Conservation (phyloP, 2,797 vertebrate species). For the Hemibagrus guttatus region DNA sequence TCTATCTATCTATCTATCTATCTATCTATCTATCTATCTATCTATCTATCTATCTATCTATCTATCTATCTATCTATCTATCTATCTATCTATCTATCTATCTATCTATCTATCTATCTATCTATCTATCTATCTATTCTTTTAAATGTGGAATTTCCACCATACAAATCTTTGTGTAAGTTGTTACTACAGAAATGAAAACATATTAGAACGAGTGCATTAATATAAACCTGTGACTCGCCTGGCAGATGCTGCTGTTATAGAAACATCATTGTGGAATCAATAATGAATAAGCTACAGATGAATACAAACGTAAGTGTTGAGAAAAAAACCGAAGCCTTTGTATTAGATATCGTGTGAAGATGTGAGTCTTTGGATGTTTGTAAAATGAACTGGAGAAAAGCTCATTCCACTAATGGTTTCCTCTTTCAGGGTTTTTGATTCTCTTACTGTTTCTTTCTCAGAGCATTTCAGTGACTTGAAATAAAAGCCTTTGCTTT, state of each 20-base stretch:
- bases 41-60: too few relatives aligned
- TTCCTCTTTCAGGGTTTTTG: not conserved
- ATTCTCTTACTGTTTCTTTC: not conserved
- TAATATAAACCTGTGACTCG: not conserved
- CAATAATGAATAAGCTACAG: slow-evolving; percentile 6
- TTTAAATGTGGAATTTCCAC: not conserved
- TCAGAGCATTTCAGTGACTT: not conserved
- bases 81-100: too few relatives aligned
- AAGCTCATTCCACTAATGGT: slow-evolving; percentile 4
- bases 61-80: too few relatives aligned
- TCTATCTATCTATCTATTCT: too few relatives aligned
- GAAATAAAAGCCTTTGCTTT: not conserved
- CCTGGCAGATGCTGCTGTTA: not conserved
- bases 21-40: too few relatives aligned
- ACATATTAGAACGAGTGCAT: not conserved
- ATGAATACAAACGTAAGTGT: not conserved
- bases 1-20: too few relatives aligned
- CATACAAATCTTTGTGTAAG: not conserved
- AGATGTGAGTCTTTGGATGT: not conserved
- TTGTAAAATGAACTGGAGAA: not conserved
- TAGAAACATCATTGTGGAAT: not conserved
- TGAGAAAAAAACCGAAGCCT: not conserved
- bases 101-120: too few relatives aligned
- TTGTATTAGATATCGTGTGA: not conserved
- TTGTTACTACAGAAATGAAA: not conserved